Percentiles rank a stretch among this genome's conserved stretches.
Conservation (phyloP, 2,113 vertebrate genomes). For the Chloropsis cyanopogon region DNA sequence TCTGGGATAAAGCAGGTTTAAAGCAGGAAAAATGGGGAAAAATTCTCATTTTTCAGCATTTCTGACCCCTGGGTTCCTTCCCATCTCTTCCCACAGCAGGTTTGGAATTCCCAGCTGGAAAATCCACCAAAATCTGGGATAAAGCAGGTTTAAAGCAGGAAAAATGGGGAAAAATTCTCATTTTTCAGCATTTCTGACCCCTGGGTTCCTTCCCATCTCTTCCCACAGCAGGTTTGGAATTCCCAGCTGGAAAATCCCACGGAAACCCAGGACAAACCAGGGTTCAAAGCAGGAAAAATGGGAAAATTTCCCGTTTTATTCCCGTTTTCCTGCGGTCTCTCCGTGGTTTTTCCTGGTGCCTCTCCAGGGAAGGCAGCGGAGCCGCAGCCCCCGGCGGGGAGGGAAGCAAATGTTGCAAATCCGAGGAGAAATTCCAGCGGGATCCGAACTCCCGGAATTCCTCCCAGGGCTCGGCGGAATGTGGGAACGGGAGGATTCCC, state of each 20-base stretch:
- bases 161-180: background rate
- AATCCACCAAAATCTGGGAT: background rate
- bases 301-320: background rate
- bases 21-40: too few species aligned
- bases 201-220: too few species aligned
- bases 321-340: rapidly evolving
- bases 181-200: background rate
- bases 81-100: rapidly evolving
- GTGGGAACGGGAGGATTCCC: background rate
- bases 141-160: rapidly evolving
- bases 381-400: background rate
- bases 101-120: too few species aligned
- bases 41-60: background rate
- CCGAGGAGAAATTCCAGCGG: background rate
- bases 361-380: background rate
- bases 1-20: too few species aligned
- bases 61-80: too few species aligned
- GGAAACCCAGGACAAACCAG: rapidly evolving
- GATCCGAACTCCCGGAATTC: background rate
- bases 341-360: background rate
- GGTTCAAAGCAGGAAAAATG: background rate
- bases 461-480: background rate
- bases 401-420: background rate
- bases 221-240: background rate
- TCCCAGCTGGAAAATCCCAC: background rate